phyloP scores from a whole-genome alignment of 2,888 invertebrate genomes.

The Pteria penguin region DNA sequence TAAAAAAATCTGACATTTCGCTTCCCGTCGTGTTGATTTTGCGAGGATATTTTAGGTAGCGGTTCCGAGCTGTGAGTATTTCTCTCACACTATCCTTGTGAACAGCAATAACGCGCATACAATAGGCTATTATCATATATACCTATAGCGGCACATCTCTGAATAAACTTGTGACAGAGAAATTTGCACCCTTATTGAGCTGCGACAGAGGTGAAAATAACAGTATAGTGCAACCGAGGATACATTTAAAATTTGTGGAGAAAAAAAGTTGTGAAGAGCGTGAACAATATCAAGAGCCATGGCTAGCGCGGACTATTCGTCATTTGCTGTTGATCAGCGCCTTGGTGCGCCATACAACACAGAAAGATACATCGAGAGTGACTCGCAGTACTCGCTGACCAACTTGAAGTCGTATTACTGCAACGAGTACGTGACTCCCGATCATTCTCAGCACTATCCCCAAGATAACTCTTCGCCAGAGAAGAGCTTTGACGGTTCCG shows the following conservation, averaged over 20 bases:
- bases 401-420: conserved; percentile 24
- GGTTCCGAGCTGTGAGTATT: too few relatives aligned
- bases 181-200: not conserved
- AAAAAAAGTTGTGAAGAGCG: conserved; percentile 3
- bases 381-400: conserved; percentile 15
- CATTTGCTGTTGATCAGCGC: not conserved
- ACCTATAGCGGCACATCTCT: too few relatives aligned
- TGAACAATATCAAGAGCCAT: conserved; percentile 3
- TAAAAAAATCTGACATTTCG: not conserved
- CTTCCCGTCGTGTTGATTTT: not conserved
- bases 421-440: conserved; percentile 11
- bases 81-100: not conserved
- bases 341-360: conserved; percentile 3
- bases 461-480: conserved; percentile 17
- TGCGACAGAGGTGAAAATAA: not conserved
- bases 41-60: not conserved
- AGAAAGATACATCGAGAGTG: not conserved
- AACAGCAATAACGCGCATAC: not conserved
- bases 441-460: not conserved
- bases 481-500: conserved; percentile 22
- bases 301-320: not conserved
- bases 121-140: not conserved
- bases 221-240: not conserved
- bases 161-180: too few relatives aligned
- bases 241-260: not conserved